Evolutionary conservation across 2,113 vertebrate genomes (phyloP).

Genomic region (Theristicus caerulescens): DNA sequence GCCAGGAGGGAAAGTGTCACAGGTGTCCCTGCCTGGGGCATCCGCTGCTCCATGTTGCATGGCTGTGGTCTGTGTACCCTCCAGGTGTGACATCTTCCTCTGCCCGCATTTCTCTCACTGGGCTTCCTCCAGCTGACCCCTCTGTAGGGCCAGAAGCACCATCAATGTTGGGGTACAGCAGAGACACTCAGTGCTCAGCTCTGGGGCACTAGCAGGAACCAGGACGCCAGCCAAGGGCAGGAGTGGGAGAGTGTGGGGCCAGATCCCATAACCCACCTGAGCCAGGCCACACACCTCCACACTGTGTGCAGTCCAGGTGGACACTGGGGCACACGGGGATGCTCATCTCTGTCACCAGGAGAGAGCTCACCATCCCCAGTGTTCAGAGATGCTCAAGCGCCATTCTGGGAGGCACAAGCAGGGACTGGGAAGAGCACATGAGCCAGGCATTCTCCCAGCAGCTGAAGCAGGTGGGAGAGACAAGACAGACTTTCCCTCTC

Average conservation of each 20-base stretch:
- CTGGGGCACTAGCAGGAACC: not conserved
- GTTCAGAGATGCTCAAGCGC: not conserved
- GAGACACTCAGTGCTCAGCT: fast-evolving
- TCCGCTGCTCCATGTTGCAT: fast-evolving
- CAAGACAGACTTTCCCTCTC: not conserved
- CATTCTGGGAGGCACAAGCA: not conserved
- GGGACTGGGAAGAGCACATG: not conserved
- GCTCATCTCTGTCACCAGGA: not conserved
- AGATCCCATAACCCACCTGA: not conserved
- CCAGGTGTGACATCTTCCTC: not conserved
- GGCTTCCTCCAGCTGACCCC: not conserved
- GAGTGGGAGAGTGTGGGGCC: not conserved
- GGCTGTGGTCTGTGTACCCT: not conserved
- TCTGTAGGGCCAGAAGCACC: not conserved
- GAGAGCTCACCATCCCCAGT: fast-evolving
- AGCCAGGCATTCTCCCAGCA: not conserved
- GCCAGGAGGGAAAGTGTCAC: not conserved
- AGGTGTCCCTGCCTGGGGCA: not conserved
- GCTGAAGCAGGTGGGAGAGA: not conserved
- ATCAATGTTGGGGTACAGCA: fast-evolving
- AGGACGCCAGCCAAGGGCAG: not conserved
- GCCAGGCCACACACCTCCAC: fast-evolving
- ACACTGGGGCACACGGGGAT: fast-evolving
- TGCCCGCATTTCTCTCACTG: not conserved
- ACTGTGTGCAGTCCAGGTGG: fast-evolving